Base-by-base conservation (phyloP, 2,888 invertebrate genomes). In the Tetanocera ferruginea region DNA sequence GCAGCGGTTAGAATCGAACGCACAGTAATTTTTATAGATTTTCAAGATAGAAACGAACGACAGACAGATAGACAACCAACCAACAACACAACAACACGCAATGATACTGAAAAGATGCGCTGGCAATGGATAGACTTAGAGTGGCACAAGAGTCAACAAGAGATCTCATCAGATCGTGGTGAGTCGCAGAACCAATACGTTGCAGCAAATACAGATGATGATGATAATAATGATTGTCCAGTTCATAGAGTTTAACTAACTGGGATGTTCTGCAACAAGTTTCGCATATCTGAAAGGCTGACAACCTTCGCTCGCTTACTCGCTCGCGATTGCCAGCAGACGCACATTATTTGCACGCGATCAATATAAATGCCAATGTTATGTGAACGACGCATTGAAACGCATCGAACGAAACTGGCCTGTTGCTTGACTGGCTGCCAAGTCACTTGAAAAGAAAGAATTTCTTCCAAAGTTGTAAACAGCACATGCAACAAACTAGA, bases 241-340 rank as follows among this genome's bases (percentile, higher is more conserved):
- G 66, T 37, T 55, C 64, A 28, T 60, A 17, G 72, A 62, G 72
- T 51, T 23, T 25, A 52, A 60, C 9, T 37, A 37, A 43, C 67
- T 75, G 37, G 34, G 55, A 37, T 55, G 25, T 55, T 57, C 55
- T 75, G 25, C 69, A 70, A 62, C 70, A 60, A 51, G 70, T 76
- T 34, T 67, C 37, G 60, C 52, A 76, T 82, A 81, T 81, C 83
- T 82, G 81, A 85, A 84, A 86, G 86, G 86, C 86, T 86, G 86
- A 85, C 86, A 86, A 86, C 86, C 86, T 86, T 85, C 72, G 73
- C 17, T 64, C 49, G 52, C 51, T 71, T 60, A 62, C 70, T 64
- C 37, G 51, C 34, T 66, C 8, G 49, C 28, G 23, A 49, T 75
- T 5, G 43, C 19, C 43, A 67, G 31, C 66, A 66, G 66, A 74